Conservation (phyloP, 2,888 invertebrate species). For the Sesia bembeciformis region DNA sequence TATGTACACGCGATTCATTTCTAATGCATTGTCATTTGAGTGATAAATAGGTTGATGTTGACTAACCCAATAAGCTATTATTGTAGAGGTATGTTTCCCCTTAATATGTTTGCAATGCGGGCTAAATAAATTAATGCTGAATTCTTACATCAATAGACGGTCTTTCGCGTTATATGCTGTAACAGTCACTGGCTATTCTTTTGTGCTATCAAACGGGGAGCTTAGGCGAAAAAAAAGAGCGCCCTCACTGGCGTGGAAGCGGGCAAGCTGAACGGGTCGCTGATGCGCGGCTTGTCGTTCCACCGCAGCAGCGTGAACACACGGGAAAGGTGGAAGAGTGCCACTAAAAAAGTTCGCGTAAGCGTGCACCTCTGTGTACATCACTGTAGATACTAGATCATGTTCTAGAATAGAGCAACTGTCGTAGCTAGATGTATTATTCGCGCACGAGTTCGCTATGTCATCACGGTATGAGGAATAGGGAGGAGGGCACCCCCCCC, state of each 20-base stretch:
- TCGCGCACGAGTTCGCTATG: no score
- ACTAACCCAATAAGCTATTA: conserved; percentile 6
- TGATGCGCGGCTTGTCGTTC: conserved; percentile 79
- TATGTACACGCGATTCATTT: conserved; percentile 35
- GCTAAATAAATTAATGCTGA: no score
- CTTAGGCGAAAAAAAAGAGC: conserved; percentile 76
- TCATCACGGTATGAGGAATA: no score
- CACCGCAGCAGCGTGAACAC: conserved; percentile 73
- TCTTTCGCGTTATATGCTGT: background rate
- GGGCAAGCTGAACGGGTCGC: conserved; percentile 76
- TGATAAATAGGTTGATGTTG: conserved; percentile 1
- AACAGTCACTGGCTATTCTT: conserved; percentile 19
- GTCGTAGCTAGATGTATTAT: no score
- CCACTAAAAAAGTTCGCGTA: conserved; percentile 86
- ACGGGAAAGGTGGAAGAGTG: conserved; percentile 78
- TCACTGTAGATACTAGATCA: background rate
- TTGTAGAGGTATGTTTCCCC: conserved; percentile 2
- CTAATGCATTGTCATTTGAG: conserved; percentile 12
- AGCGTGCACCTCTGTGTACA: conserved; percentile 32
- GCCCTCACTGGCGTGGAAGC: conserved; percentile 79
- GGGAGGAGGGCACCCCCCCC: no score
- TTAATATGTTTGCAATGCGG: no score
- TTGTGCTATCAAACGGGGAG: conserved; percentile 43
- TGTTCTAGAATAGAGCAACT: background rate
- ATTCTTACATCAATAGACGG: no score